Conservation (phyloP, 2,113 vertebrate genomes). For the Falcunculus frontatus region DNA sequence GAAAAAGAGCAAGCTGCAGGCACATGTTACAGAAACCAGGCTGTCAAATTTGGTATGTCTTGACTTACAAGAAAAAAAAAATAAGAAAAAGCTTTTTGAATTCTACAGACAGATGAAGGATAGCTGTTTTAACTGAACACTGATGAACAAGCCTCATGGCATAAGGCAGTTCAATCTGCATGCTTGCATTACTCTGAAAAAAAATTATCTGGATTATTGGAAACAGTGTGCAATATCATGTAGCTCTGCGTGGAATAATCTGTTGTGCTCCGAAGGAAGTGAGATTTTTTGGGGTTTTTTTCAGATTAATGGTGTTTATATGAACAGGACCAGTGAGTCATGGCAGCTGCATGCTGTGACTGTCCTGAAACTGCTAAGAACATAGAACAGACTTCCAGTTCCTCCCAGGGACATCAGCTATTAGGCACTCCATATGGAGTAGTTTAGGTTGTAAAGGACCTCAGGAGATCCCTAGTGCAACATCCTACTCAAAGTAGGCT, state of each 20-base stretch:
- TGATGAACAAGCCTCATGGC: background rate
- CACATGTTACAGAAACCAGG: background rate
- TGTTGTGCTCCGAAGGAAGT: background rate
- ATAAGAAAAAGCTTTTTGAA: background rate
- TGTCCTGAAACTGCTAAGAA: slow-evolving; percentile 4
- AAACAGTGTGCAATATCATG: background rate
- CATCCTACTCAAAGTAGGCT: background rate
- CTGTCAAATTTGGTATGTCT: background rate
- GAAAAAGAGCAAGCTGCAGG: background rate
- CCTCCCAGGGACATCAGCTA: background rate
- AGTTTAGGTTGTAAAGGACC: background rate
- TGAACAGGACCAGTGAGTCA: slow-evolving; percentile 27
- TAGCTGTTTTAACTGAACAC: background rate
- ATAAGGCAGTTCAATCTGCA: background rate
- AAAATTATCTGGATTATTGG: background rate
- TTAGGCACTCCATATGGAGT: background rate
- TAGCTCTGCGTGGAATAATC: slow-evolving; percentile 3
- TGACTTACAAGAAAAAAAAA: background rate
- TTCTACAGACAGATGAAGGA: background rate
- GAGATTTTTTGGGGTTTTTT: background rate
- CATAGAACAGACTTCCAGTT: slow-evolving; percentile 15
- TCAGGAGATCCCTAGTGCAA: background rate
- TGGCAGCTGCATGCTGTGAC: slow-evolving; percentile 7
- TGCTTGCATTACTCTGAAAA: background rate
- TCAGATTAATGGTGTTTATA: background rate